These are phyloP conservation scores for Siniperca obscura DNA, from an alignment of 2,797 vertebrate species.

Conservation along the genomic window DNA sequence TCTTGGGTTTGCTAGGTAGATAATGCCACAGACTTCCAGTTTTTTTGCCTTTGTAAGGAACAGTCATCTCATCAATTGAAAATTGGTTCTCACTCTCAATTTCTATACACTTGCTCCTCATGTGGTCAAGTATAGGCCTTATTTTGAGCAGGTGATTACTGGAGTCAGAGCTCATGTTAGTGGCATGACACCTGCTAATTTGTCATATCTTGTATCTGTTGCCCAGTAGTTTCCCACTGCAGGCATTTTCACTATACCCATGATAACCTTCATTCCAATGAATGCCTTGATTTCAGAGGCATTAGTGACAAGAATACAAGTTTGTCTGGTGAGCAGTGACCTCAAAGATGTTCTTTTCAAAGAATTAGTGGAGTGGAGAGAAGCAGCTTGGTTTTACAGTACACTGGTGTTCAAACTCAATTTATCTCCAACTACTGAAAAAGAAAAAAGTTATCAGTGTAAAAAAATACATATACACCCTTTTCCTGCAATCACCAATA, in stretches of 20 bases:
- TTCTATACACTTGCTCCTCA: not conserved
- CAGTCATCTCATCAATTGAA: not conserved
- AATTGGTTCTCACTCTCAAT: not conserved
- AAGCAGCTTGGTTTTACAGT: too few relatives aligned
- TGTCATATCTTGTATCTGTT: not conserved
- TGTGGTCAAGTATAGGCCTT: slow-evolving; percentile 11
- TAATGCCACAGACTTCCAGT: not conserved
- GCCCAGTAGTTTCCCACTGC: not conserved
- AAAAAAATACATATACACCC: too few relatives aligned
- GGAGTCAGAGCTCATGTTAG: too few relatives aligned
- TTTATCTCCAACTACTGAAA: too few relatives aligned
- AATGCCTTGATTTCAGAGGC: too few relatives aligned
- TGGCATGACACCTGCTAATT: not conserved
- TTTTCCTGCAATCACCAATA: too few relatives aligned
- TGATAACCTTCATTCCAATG: not conserved
- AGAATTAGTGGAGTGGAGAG: not conserved
- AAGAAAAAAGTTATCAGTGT: too few relatives aligned
- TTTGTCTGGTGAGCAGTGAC: not conserved
- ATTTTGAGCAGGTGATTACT: not conserved
- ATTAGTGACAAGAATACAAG: not conserved
- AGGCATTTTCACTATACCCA: not conserved
- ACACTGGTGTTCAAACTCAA: too few relatives aligned
- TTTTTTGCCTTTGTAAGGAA: slow-evolving; percentile 7
- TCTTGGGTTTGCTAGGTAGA: slow-evolving; percentile 1
- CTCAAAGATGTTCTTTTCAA: not conserved